phyloP scores from a whole-genome alignment of 30 jellyfish, hydroid and myxozoan species.

The Aurelia aurita complex sp. Pacific region DNA sequence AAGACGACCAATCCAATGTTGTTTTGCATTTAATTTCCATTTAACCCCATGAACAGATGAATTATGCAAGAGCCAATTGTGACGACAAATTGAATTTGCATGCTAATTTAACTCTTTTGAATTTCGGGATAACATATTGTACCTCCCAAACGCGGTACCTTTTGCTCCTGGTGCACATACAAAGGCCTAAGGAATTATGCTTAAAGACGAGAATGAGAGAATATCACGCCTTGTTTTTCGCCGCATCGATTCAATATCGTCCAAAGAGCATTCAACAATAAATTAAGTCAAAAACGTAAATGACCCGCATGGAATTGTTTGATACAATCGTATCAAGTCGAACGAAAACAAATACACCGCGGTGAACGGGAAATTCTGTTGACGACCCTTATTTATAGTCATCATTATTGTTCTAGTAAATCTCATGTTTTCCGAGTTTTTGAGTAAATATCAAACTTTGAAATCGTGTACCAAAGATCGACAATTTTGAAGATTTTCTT shows the following conservation, averaged over 20 bases:
- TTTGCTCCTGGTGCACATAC: slow-evolving; percentile 48
- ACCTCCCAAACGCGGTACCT: slow-evolving; percentile 55
- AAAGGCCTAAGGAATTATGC: background rate
- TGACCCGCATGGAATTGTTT: slow-evolving; percentile 4
- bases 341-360: background rate
- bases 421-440: no score
- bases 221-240: slow-evolving; percentile 24
- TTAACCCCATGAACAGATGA: slow-evolving; percentile 33
- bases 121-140: slow-evolving; percentile 24
- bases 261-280: slow-evolving; percentile 1
- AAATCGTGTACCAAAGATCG: no score
- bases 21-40: slow-evolving; percentile 63
- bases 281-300: background rate
- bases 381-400: no score
- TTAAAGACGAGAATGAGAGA: slow-evolving; percentile 28
- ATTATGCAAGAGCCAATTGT: slow-evolving; percentile 34
- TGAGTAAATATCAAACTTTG: no score
- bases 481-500: no score
- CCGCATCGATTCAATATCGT: background rate
- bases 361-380: no score
- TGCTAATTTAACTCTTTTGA: slow-evolving; percentile 34
- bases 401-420: no score
- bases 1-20: background rate
- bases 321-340: background rate
- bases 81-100: slow-evolving; percentile 42